Base-by-base conservation (phyloP, 35 echinoderm and acorn worm species). In the Stichopus chloronotus region DNA sequence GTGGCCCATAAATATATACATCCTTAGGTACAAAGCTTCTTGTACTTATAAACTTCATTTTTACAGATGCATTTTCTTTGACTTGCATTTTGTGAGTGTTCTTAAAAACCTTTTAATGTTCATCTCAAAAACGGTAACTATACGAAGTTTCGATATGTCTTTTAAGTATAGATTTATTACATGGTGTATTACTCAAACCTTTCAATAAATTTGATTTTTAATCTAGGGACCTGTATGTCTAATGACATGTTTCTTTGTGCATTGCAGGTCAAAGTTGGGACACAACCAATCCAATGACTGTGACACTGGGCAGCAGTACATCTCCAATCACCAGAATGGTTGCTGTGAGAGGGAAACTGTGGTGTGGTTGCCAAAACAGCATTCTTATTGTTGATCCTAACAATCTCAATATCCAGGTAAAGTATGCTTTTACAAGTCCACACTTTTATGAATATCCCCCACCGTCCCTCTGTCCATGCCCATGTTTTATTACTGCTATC, bases 361-460 rank as follows among this genome's bases (percentile, higher is more conserved):
- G 97, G 97, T 99, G 97, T 93, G 97, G 95, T 14, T 95, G 97
- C 63, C 97, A 99, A 69, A 99, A 99, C 76, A 96, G 93, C 84
- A 92, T 99, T 55, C 83, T 99, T 23, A 90, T 99, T 22, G 97
- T 99, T 24, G 97, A 99, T 90, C 97, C 97, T 22, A 80, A 91
- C 30, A 92, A 95, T 52, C 91, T 99, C 13, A 95, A 91, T 65
- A 91, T 99, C 58, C 95, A 99, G 95, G 97, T 99, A 95, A 93
- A 91, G 59, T 7, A 72, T 52, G 7, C 11, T 85, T 7, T 57
- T 43, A 22, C 69, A 72, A 13, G 13, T 21, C 69, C 69, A 13
- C 13, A 13, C 69, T 21, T 1, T 16, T 72, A 16, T 21, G 13
- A 13, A 16, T 21, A 72, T 2, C 13, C 13, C 69, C 22, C 13